Percentiles rank a stretch among this genome's conserved stretches.
phyloP scores from a whole-genome alignment of 2,797 vertebrate species.

The Botia kubotai region DNA sequence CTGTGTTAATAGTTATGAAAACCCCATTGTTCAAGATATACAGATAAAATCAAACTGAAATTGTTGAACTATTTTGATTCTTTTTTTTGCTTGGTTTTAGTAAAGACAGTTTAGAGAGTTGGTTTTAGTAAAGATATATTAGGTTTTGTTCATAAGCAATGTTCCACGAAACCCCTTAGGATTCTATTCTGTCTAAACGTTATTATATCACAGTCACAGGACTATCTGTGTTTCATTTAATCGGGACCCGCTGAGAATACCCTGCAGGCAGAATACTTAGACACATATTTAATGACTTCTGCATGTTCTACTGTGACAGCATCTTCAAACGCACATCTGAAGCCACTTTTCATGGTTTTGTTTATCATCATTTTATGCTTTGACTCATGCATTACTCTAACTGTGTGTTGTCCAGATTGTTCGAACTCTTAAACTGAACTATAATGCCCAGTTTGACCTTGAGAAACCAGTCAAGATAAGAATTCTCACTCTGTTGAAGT shows the following conservation, averaged over 20 bases:
- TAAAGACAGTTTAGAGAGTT: neutral
- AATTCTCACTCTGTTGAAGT: slow-evolving; percentile 71
- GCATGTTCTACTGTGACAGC: neutral
- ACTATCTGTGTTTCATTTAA: neutral
- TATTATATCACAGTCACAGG: neutral
- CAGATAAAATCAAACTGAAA: neutral
- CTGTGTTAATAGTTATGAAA: too few relatives aligned
- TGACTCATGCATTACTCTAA: neutral
- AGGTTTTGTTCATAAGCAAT: neutral
- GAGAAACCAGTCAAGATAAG: slow-evolving; percentile 69
- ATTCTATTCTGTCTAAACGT: neutral
- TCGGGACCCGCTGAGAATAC: neutral
- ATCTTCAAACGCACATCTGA: neutral
- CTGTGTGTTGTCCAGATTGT: slow-evolving; percentile 64
- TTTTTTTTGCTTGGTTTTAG: neutral
- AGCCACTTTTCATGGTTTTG: neutral
- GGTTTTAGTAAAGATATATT: neutral
- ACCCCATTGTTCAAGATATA: too few relatives aligned
- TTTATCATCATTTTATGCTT: neutral
- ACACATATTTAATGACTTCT: neutral
- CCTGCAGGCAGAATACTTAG: neutral
- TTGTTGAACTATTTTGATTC: too few relatives aligned
- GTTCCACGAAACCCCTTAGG: neutral
- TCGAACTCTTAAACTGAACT: slow-evolving; percentile 60
- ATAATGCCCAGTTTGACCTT: slow-evolving; percentile 75